These are phyloP conservation scores for Manduca sexta DNA, from an alignment of 1,140 invertebrate species.

Conservation along the genomic window DNA sequence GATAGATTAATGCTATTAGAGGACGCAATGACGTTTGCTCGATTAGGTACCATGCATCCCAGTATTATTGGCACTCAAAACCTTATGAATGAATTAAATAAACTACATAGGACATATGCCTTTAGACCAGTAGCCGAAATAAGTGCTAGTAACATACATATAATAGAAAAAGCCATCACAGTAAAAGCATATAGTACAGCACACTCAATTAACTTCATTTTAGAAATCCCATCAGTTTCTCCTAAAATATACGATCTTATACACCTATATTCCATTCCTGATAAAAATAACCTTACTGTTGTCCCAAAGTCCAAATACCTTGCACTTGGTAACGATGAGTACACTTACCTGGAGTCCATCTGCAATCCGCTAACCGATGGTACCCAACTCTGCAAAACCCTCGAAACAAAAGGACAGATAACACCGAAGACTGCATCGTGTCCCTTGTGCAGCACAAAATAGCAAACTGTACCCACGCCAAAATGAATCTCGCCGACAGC, in stretches of 20 bases:
- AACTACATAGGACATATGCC: slow-evolving; percentile 14
- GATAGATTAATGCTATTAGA: slow-evolving; percentile 21
- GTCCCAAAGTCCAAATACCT: slow-evolving; percentile 17
- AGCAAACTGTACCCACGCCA: too few species aligned
- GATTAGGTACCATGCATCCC: slow-evolving; percentile 13
- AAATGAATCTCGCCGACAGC: too few species aligned
- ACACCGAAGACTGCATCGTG: slow-evolving; percentile 2
- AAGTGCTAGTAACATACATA: slow-evolving; percentile 12
- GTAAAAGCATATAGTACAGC: slow-evolving; percentile 15
- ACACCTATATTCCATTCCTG: slow-evolving; percentile 10
- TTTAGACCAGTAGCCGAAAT: slow-evolving; percentile 4
- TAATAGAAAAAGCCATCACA: slow-evolving; percentile 18
- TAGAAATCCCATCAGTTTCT: slow-evolving; percentile 1
- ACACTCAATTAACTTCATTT: slow-evolving; percentile 3
- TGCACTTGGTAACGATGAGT: slow-evolving; percentile 11
- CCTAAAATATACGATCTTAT: slow-evolving; percentile 10
- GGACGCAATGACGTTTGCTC: slow-evolving; percentile 23
- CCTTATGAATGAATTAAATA: slow-evolving; percentile 14
- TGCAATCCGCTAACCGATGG: not conserved
- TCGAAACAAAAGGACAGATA: not conserved
- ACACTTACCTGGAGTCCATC: not conserved
- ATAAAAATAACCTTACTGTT: slow-evolving; percentile 11
- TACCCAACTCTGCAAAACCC: not conserved
- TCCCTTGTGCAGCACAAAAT: not conserved
- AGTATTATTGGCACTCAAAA: not conserved